Percentiles rank a stretch among this genome's conserved stretches.
Conservation (phyloP, 2,888 invertebrate species). For the Pegoplata infirma region DNA sequence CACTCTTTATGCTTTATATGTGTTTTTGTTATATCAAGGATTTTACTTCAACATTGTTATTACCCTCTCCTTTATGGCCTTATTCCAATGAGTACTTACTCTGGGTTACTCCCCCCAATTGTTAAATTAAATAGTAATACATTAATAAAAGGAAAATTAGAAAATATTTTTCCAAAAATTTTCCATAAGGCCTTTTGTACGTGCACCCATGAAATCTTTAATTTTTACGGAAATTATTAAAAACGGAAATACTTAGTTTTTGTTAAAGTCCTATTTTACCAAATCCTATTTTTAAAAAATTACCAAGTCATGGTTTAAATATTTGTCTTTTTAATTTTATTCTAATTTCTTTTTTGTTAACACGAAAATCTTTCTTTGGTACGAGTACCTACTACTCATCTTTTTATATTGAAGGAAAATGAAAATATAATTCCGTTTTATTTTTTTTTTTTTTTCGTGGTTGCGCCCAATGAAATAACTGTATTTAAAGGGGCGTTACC, state of each 20-base stretch:
- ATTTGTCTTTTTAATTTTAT: background rate
- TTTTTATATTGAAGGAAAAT: constrained; percentile 22
- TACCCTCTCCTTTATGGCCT: constrained; percentile 56
- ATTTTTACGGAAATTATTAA: constrained; percentile 23
- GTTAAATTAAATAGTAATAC: constrained; percentile 28
- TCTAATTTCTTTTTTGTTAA: background rate
- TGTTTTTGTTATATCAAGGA: constrained; percentile 62
- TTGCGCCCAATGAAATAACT: constrained; percentile 78
- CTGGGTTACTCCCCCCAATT: constrained; percentile 62
- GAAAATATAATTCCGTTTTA: constrained; percentile 69
- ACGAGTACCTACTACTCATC: no score
- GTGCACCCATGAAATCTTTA: constrained; percentile 19
- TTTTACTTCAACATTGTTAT: constrained; percentile 35
- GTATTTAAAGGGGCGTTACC: constrained; percentile 78
- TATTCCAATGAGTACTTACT: constrained; percentile 64
- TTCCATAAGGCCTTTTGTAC: background rate
- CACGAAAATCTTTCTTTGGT: constrained; percentile 6
- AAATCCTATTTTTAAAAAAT: background rate
- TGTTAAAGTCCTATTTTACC: background rate
- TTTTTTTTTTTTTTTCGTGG: constrained; percentile 71
- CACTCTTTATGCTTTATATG: constrained; percentile 41
- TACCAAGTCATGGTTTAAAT: background rate
- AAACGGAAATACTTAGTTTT: constrained; percentile 21
- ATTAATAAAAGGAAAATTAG: constrained; percentile 24
- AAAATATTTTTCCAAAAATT: constrained; percentile 19